Percentiles rank a stretch among this genome's conserved stretches.
phyloP scores from a whole-genome alignment of 1,140 invertebrate species.

The Streblospio benedicti region DNA sequence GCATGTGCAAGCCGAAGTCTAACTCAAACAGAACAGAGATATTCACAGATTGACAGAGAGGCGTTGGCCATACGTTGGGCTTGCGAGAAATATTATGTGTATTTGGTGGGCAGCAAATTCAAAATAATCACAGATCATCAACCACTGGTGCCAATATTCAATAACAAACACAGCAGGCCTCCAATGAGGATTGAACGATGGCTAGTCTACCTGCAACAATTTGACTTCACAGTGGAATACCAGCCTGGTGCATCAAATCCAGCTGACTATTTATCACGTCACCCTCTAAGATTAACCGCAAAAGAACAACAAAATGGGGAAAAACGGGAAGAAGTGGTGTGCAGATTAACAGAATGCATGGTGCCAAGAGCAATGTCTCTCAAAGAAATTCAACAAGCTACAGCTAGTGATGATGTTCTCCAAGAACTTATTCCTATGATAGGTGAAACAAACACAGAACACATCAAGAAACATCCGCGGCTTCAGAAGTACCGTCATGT shows the following conservation, averaged over 20 bases:
- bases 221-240: conserved; percentile 2
- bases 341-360: conserved; percentile 1
- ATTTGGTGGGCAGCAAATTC: conserved; percentile 14
- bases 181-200: conserved; percentile 14
- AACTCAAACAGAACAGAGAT: conserved; percentile 9
- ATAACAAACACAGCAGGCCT: conserved; percentile 3
- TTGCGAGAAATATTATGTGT: conserved; percentile 16
- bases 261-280: conserved; percentile 15
- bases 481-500: background rate
- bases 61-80: conserved; percentile 16
- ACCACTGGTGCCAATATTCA: conserved; percentile 13
- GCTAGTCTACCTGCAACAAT: conserved; percentile 10
- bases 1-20: conserved; percentile 11
- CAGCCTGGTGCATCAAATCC: conserved; percentile 12
- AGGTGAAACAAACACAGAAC: too few relatives aligned
- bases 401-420: conserved; percentile 7
- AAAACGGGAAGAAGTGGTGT: background rate
- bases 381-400: conserved; percentile 2
- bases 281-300: background rate
- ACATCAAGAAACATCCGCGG: too few relatives aligned
- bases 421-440: conserved; percentile 2
- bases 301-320: background rate
- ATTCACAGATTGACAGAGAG: conserved; percentile 19
- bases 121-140: conserved; percentile 20
- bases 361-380: conserved; percentile 7